Conservation (phyloP, 2,888 invertebrate genomes). For the Tupiocoris notatus region DNA sequence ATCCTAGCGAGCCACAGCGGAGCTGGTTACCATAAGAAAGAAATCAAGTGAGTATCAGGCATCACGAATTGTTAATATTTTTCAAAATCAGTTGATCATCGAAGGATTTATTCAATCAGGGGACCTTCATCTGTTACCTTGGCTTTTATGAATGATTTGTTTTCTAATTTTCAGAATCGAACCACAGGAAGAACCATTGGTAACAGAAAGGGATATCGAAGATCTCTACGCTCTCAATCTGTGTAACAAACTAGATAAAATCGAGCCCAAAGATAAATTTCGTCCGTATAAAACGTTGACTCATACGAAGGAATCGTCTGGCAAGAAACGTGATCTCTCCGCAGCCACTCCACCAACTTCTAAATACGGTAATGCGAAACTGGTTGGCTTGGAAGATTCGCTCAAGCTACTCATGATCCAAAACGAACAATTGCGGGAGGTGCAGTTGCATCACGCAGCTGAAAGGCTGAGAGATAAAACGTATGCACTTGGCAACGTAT, state of each 20-base stretch:
- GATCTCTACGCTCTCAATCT: slow-evolving; percentile 60
- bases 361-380: slow-evolving; percentile 59
- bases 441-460: slow-evolving; percentile 61
- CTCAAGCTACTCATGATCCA: slow-evolving; percentile 60
- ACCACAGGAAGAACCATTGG: slow-evolving; percentile 55
- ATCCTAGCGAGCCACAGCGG: slow-evolving; percentile 59
- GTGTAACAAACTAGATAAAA: slow-evolving; percentile 58
- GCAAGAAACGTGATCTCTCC: slow-evolving; percentile 63
- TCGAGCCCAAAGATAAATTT: slow-evolving; percentile 54
- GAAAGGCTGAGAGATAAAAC: slow-evolving; percentile 55
- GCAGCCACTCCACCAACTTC: slow-evolving; percentile 64
- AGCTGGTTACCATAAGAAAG: slow-evolving; percentile 47
- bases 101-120: too few species aligned
- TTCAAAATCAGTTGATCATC: too few species aligned
- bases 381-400: slow-evolving; percentile 60
- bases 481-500: slow-evolving; percentile 27
- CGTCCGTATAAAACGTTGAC: slow-evolving; percentile 60
- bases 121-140: too few species aligned
- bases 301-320: slow-evolving; percentile 53
- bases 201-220: slow-evolving; percentile 54
- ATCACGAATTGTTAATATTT: not conserved
- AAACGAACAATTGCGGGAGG: slow-evolving; percentile 54
- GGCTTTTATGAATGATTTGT: too few species aligned
- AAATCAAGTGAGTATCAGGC: slow-evolving; percentile 43
- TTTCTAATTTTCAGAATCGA: slow-evolving; percentile 45